These are phyloP conservation scores for Megaustenia siamemsis DNA, from an alignment of 2,888 invertebrate species.

Conservation along the genomic window DNA sequence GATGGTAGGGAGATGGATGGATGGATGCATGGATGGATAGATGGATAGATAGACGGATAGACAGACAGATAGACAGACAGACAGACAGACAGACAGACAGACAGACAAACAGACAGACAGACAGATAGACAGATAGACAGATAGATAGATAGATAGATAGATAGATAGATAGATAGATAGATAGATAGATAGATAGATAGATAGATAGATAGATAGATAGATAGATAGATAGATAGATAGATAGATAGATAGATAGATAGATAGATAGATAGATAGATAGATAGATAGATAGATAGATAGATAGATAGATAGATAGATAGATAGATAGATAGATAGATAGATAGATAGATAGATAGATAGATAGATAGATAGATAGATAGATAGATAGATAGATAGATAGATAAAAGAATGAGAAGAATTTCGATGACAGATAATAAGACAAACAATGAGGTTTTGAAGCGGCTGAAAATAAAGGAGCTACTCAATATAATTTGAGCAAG, in stretches of 20 bases:
- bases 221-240: background rate
- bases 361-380: background rate
- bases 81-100: no score
- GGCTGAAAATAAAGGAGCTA: no score
- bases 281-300: background rate
- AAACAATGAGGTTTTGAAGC: no score
- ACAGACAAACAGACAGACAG: no score
- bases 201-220: background rate
- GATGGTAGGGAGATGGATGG: background rate
- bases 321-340: background rate
- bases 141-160: no score
- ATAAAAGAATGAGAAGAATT: no score
- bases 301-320: background rate
- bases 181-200: background rate
- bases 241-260: background rate
- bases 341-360: background rate
- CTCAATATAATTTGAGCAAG: no score
- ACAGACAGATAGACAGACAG: no score
- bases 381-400: background rate
- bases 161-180: background rate
- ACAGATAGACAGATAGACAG: no score
- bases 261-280: background rate
- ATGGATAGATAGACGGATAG: no score
- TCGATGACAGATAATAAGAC: no score
- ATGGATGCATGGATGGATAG: no score